Conservation (phyloP, 2,888 invertebrate species). For the Caenorhabditis becei region DNA sequence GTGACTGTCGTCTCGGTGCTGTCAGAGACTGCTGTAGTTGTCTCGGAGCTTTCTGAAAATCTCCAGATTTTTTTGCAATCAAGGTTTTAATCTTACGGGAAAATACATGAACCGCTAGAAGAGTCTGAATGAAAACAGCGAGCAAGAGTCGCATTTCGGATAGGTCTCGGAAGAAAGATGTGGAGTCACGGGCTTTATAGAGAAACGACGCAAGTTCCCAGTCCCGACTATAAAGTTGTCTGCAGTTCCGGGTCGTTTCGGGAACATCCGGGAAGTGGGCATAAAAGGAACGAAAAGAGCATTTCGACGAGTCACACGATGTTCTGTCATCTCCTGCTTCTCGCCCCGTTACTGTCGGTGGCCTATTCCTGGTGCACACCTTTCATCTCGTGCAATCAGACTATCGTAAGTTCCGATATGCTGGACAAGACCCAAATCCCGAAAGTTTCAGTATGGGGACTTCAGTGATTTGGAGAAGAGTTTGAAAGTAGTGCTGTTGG, state of each 20-base stretch:
- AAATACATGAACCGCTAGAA: conserved; percentile 1
- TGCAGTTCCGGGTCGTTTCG: conserved; percentile 21
- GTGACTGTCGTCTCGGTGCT: neutral
- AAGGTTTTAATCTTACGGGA: conserved; percentile 31
- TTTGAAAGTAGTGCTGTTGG: conserved; percentile 44
- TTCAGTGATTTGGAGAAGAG: conserved; percentile 38
- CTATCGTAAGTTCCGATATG: conserved; percentile 16
- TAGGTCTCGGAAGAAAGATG: conserved; percentile 12
- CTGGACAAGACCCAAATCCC: neutral
- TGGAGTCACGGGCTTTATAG: conserved; percentile 1
- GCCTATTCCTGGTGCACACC: conserved; percentile 50
- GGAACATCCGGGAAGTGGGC: conserved; percentile 29
- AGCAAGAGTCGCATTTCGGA: conserved; percentile 38
- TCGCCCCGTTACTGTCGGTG: conserved; percentile 21
- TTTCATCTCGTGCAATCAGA: conserved; percentile 48
- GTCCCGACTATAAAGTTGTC: conserved; percentile 34
- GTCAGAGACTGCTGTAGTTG: neutral
- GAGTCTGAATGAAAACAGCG: conserved; percentile 16
- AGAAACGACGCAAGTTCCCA: conserved; percentile 18
- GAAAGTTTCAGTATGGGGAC: conserved; percentile 39
- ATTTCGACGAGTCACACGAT: conserved; percentile 34
- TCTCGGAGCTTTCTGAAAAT: conserved; percentile 1
- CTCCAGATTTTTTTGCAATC: neutral
- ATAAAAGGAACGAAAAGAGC: conserved; percentile 24
- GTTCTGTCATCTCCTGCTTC: conserved; percentile 38